phyloP scores from a whole-genome alignment of 1,140 invertebrate species.

The Scaptomyza hsui region DNA sequence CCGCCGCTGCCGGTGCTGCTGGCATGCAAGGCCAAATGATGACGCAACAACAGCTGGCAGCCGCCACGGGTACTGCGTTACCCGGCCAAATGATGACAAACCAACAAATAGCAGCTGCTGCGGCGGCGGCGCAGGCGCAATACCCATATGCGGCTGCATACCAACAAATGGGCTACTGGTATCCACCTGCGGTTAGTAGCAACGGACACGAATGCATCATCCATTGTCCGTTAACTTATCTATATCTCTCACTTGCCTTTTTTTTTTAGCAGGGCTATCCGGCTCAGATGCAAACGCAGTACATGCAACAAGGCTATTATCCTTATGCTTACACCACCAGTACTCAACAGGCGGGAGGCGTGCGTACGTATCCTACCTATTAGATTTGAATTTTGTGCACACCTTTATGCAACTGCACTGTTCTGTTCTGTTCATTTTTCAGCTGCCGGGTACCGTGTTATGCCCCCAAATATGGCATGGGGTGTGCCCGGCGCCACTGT shows the following conservation, averaged over 20 bases:
- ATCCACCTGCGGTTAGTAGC: conserved; percentile 85
- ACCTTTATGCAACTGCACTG: no score
- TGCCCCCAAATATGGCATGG: conserved; percentile 85
- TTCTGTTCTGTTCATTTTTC: conserved; percentile 17
- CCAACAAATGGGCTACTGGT: conserved; percentile 93
- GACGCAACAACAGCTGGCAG: conserved; percentile 74
- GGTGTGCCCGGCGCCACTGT: conserved; percentile 85
- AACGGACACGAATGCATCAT: neutral
- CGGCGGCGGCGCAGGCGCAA: conserved; percentile 85
- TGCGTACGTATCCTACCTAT: conserved; percentile 52
- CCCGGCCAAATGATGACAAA: conserved; percentile 78
- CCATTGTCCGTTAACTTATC: neutral
- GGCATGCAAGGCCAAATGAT: conserved; percentile 76
- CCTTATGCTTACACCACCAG: conserved; percentile 84
- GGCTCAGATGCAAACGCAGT: conserved; percentile 87
- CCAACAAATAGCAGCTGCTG: conserved; percentile 70
- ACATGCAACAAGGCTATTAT: conserved; percentile 87
- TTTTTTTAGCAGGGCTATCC: conserved; percentile 76
- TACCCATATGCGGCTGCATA: conserved; percentile 87
- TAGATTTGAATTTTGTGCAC: neutral
- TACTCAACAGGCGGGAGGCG: conserved; percentile 82
- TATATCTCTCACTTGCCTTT: neutral
- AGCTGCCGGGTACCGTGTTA: conserved; percentile 84
- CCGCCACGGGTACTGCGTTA: conserved; percentile 75
- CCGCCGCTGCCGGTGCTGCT: conserved; percentile 68